Percentiles rank a stretch among this genome's conserved stretches.
Evolutionary conservation across 2,797 vertebrate species (phyloP).

Genomic region (Sparus aurata): DNA sequence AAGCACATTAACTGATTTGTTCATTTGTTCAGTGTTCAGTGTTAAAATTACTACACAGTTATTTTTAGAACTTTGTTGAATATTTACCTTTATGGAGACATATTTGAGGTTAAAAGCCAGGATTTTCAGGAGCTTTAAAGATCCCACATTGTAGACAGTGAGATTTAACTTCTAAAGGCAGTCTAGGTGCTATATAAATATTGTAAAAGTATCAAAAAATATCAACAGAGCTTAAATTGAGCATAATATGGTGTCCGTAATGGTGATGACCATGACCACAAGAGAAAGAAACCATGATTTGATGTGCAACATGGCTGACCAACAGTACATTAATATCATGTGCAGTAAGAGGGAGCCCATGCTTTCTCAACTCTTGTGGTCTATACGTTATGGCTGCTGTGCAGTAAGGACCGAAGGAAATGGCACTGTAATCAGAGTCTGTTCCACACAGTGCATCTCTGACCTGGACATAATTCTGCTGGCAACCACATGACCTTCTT

Average conservation of each 20-base stretch:
- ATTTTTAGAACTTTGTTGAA: neutral
- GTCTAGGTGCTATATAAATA: no score
- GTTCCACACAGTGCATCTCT: slow-evolving; percentile 61
- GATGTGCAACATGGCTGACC: slow-evolving; percentile 2
- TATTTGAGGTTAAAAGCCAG: neutral
- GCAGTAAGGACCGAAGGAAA: slow-evolving; percentile 43
- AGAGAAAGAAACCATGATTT: neutral
- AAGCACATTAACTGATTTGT: neutral
- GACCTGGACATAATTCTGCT: slow-evolving; percentile 72
- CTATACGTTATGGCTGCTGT: slow-evolving; percentile 5
- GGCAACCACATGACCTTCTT: slow-evolving; percentile 68
- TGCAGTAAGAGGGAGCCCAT: slow-evolving; percentile 10
- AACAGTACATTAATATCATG: slow-evolving; percentile 4
- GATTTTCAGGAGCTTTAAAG: neutral
- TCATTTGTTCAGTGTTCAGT: neutral
- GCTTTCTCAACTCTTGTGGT: slow-evolving; percentile 2
- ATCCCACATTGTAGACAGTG: neutral
- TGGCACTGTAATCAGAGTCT: slow-evolving; percentile 43
- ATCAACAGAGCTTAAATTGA: no score
- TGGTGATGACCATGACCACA: neutral
- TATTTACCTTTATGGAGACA: neutral
- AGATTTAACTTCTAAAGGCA: no score
- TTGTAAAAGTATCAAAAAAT: no score
- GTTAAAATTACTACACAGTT: neutral
- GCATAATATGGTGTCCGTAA: no score